Percentiles rank a stretch among this genome's conserved stretches.
Conservation (phyloP, 2,888 invertebrate genomes). For the Platypus cylindrus region DNA sequence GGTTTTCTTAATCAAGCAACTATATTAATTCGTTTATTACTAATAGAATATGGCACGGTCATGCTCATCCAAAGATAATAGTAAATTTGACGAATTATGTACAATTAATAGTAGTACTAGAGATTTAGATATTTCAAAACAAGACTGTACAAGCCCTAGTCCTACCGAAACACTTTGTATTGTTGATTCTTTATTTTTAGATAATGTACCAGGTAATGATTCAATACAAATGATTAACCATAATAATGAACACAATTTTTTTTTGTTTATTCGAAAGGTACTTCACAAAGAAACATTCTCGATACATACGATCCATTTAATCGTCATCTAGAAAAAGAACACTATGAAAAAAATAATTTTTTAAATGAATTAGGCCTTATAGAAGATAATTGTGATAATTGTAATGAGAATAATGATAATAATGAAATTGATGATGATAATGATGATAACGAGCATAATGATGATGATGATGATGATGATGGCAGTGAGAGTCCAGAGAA, state of each 20-base stretch:
- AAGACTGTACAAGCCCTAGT: conserved; percentile 34
- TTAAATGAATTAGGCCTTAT: conserved; percentile 30
- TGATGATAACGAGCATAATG: conserved; percentile 6
- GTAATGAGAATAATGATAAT: too few species aligned
- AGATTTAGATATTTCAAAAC: conserved; percentile 29
- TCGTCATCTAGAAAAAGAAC: too few species aligned
- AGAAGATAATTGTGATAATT: conserved; percentile 28
- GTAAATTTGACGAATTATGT: conserved; percentile 20
- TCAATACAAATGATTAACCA: too few species aligned
- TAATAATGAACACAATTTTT: too few species aligned
- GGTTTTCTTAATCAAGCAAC: conserved; percentile 10
- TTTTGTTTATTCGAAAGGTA: too few species aligned
- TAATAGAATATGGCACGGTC: conserved; percentile 39
- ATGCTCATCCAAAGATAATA: conserved; percentile 30
- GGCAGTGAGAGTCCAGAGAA: conserved; percentile 9
- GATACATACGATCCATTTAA: too few species aligned
- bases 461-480: conserved; percentile 15
- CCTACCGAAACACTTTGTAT: conserved; percentile 34
- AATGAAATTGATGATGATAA: conserved; percentile 16
- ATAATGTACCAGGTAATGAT: conserved; percentile 28
- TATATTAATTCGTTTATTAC: too few species aligned
- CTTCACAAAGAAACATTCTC: too few species aligned
- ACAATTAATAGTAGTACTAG: conserved; percentile 22
- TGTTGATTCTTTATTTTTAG: conserved; percentile 28
- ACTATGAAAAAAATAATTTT: conserved; percentile 27